These are phyloP conservation scores for Acutogordius australiensis DNA, from an alignment of 2,888 invertebrate species.

Conservation along the genomic window DNA sequence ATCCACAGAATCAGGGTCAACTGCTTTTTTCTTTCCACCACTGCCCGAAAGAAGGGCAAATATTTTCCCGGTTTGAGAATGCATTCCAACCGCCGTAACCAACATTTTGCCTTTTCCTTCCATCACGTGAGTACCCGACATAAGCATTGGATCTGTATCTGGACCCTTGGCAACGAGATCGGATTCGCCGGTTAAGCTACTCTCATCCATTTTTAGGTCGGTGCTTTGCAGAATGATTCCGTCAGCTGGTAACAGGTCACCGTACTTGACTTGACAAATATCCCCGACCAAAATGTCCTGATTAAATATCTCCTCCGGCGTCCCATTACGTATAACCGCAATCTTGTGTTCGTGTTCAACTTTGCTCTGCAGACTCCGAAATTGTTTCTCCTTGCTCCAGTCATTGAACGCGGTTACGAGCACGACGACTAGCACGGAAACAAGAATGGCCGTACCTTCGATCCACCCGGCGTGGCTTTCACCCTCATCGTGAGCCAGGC, in stretches of 20 bases:
- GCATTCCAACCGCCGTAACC: slow-evolving; percentile 19
- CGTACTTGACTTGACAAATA: slow-evolving; percentile 51
- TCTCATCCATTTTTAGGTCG: slow-evolving; percentile 26
- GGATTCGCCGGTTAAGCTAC: slow-evolving; percentile 22
- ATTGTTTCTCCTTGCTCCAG: slow-evolving; percentile 31
- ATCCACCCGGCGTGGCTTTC: slow-evolving; percentile 29
- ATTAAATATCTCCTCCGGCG: slow-evolving; percentile 71
- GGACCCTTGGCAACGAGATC: slow-evolving; percentile 21
- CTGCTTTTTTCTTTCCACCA: slow-evolving; percentile 28
- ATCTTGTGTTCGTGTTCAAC: slow-evolving; percentile 25
- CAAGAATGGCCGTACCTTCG: slow-evolving; percentile 29
- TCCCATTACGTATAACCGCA: slow-evolving; percentile 36
- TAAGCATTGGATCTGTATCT: slow-evolving; percentile 20
- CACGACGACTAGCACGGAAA: slow-evolving; percentile 29
- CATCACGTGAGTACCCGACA: slow-evolving; percentile 21
- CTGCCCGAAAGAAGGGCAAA: slow-evolving; percentile 22
- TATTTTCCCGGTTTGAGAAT: slow-evolving; percentile 22
- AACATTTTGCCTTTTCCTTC: slow-evolving; percentile 20
- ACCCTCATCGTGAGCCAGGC: slow-evolving; percentile 17
- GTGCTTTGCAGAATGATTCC: slow-evolving; percentile 28
- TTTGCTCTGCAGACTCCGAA: slow-evolving; percentile 45
- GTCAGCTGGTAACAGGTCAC: slow-evolving; percentile 29
- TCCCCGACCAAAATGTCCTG: slow-evolving; percentile 92
- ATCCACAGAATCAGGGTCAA: neutral
- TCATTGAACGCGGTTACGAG: slow-evolving; percentile 30